Percentiles rank a stretch among this genome's conserved stretches.
These are phyloP conservation scores for Galbula dea DNA, from an alignment of 2,113 vertebrate species.

Conservation along the genomic window DNA sequence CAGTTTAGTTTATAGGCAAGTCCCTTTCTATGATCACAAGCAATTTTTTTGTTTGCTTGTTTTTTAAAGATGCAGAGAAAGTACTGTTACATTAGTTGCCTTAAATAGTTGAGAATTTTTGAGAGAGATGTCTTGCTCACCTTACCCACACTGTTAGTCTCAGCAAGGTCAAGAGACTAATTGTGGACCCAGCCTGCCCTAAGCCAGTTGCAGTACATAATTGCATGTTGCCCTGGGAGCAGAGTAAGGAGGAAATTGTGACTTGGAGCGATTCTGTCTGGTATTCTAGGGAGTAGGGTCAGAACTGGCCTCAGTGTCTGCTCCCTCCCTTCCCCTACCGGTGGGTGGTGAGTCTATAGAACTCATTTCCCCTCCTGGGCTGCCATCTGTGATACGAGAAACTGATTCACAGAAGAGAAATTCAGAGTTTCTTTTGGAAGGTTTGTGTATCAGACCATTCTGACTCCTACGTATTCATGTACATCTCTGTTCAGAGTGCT, in stretches of 20 bases:
- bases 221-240: slow-evolving; percentile 55
- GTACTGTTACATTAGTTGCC: slow-evolving; percentile 49
- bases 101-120: slow-evolving; percentile 71
- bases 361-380: slow-evolving; percentile 50
- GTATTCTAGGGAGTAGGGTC: slow-evolving; percentile 4
- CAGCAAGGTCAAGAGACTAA: slow-evolving; percentile 61
- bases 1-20: slow-evolving; percentile 66
- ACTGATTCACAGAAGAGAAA: background rate
- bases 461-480: background rate
- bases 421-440: background rate
- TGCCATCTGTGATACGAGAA: slow-evolving; percentile 47
- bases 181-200: slow-evolving; percentile 54
- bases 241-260: slow-evolving; percentile 46
- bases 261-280: slow-evolving; percentile 43
- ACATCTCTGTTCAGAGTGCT: background rate
- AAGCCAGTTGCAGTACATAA: slow-evolving; percentile 53
- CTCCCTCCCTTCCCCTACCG: slow-evolving; percentile 31
- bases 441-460: background rate
- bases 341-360: slow-evolving; percentile 48
- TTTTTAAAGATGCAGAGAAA: slow-evolving; percentile 37
- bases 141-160: slow-evolving; percentile 43
- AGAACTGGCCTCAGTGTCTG: slow-evolving; percentile 11
- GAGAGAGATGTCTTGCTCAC: slow-evolving; percentile 49
- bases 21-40: slow-evolving; percentile 16
- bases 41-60: background rate